A percentile compares a stretch with the other conserved stretches of the same genome.
Conservation (phyloP, 1,140 invertebrate species). For the Anastatus disparis region DNA sequence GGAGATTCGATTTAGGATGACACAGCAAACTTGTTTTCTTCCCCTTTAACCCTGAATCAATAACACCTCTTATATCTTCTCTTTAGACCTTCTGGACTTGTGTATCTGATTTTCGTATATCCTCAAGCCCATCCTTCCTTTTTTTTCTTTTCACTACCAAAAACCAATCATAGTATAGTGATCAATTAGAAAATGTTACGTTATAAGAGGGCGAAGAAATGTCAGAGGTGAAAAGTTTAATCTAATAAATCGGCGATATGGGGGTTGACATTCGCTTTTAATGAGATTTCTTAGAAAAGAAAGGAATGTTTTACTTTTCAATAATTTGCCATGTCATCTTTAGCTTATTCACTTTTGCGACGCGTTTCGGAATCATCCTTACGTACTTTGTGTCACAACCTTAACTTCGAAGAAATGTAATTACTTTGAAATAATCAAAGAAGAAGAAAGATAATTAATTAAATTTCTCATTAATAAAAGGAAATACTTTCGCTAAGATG, state of each 20-base stretch:
- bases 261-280: constrained; percentile 28
- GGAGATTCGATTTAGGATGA: constrained; percentile 59
- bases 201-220: constrained; percentile 8
- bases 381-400: neutral
- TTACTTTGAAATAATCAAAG: constrained; percentile 11
- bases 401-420: constrained; percentile 12
- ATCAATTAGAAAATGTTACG: constrained; percentile 30
- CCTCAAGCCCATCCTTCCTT: neutral
- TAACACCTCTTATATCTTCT: constrained; percentile 49
- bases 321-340: constrained; percentile 21
- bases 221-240: constrained; percentile 35
- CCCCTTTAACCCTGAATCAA: constrained; percentile 54
- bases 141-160: neutral
- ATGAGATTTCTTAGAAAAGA: constrained; percentile 39
- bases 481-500: neutral
- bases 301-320: constrained; percentile 38
- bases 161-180: constrained; percentile 14
- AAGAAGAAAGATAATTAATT: constrained; percentile 1
- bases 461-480: neutral
- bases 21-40: constrained; percentile 51
- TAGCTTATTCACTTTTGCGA: no score
- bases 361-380: constrained; percentile 29
- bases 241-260: constrained; percentile 35
- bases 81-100: constrained; percentile 5
- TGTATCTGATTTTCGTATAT: neutral